A percentile compares a stretch with the other conserved stretches of the same genome.
Conservation (phyloP, 1,140 invertebrate species). For the Cotesia chilonis region DNA sequence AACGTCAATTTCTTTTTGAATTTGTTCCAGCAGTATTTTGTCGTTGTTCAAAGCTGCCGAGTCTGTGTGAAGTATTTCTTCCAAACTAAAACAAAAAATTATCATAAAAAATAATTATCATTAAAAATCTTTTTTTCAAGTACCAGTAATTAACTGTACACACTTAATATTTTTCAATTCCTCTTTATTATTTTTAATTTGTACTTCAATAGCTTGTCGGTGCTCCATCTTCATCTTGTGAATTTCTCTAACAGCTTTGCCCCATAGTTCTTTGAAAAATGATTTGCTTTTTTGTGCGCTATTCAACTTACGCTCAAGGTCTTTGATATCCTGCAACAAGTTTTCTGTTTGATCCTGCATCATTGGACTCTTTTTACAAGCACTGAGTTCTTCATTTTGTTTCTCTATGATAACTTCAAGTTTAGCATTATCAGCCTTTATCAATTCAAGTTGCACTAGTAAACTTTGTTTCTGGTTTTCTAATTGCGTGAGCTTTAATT, state of each 20-base stretch:
- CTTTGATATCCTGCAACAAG: constrained; percentile 64
- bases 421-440: constrained; percentile 60
- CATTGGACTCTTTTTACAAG: constrained; percentile 57
- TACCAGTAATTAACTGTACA: constrained; percentile 34
- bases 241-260: constrained; percentile 66
- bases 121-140: background rate
- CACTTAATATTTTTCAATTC: constrained; percentile 61
- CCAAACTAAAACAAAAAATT: constrained; percentile 47
- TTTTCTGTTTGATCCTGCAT: constrained; percentile 62
- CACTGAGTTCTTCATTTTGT: constrained; percentile 56
- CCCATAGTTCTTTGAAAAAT: constrained; percentile 72
- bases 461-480: constrained; percentile 54
- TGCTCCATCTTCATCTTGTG: constrained; percentile 64
- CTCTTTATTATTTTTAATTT: constrained; percentile 62
- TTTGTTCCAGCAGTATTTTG: constrained; percentile 51
- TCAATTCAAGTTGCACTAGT: constrained; percentile 51
- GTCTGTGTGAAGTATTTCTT: constrained; percentile 55
- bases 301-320: constrained; percentile 68
- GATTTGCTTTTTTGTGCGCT: constrained; percentile 65
- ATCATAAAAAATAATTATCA: constrained; percentile 33
- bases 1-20: constrained; percentile 56
- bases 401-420: constrained; percentile 56
- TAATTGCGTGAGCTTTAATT: constrained; percentile 50
- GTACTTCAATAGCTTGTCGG: constrained; percentile 59
- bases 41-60: constrained; percentile 54